Percentiles rank a stretch among this genome's conserved stretches.
These are phyloP conservation scores for Lycocorax pyrrhopterus DNA, from an alignment of 2,113 vertebrate genomes.

Conservation along the genomic window DNA sequence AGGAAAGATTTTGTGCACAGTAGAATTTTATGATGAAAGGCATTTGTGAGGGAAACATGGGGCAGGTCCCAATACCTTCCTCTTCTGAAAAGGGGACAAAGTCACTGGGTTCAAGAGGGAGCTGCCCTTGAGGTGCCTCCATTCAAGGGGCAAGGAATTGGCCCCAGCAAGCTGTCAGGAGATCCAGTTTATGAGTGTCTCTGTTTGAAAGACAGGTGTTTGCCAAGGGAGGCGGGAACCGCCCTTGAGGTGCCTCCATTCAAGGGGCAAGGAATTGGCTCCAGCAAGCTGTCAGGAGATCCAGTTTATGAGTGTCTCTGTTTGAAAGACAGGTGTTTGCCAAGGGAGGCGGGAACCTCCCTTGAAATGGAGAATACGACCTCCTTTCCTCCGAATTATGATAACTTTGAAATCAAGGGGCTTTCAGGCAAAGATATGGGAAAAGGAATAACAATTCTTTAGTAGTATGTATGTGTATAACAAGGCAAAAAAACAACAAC, in stretches of 20 bases:
- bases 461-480: background rate
- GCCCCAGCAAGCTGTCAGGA: background rate
- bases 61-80: background rate
- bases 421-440: background rate
- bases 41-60: background rate
- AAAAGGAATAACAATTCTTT: background rate
- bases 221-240: background rate
- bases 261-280: background rate
- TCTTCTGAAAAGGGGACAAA: background rate
- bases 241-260: background rate
- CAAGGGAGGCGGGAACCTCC: background rate
- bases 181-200: background rate
- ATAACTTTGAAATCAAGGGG: background rate
- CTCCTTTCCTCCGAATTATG: background rate
- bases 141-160: background rate
- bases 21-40: background rate
- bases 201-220: background rate
- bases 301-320: background rate
- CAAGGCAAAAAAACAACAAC: background rate
- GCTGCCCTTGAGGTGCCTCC: background rate
- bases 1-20: background rate
- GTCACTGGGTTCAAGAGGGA: background rate
- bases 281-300: background rate
- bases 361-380: background rate
- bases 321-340: background rate